Base-by-base conservation (phyloP, 2,797 vertebrate genomes). In the Pseudochromis fuscus region DNA sequence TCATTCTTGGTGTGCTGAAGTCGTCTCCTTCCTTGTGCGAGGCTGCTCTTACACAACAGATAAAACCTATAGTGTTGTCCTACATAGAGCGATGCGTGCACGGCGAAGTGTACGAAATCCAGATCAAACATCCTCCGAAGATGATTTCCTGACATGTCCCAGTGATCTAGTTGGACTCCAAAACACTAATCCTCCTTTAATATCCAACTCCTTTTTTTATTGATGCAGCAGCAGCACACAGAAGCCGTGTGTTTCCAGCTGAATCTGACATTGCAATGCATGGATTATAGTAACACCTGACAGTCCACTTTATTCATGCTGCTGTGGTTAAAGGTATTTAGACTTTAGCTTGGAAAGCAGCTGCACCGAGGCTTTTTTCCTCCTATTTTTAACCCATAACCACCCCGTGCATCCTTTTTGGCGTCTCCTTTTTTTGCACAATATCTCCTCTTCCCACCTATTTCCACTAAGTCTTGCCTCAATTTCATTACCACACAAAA, bases 401-500 rank as follows among this genome's bases (percentile, higher is more conserved):
- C 59, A 16, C 23, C 51, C 13, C 30, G 60, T 15, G 31, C 23
- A 24, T 56, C 33, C 56, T 58, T 44, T 50, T 23, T 24, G 53
- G 12, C 35, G 0, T 67, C 10, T 21, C 13, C n/a, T 11, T 3
- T 37, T 46, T 66, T 62, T 38, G 13, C 48, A 19, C 67, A 56
- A 25, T 1, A 56, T 68, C 16, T 35, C 28, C 52, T 31, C 46
- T 69, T 67, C 51, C 61, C 72, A 50, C 72, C 82, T 53, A 8
- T 68, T 66, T 77, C 38, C 49, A 28, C 40, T 19, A 48, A 68
- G 68, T 79, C 67, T 71, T 38, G 42, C 75, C 50, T 83, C 70
- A 62, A n/a, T 77, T 88, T 84, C 81, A 83, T 87, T 82, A 79
- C 56, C 52, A 21, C 79, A 82, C 77, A 85, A 84, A 76, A 79